phyloP scores from a whole-genome alignment of 2,888 invertebrate species.

The Aphidius colemani region DNA sequence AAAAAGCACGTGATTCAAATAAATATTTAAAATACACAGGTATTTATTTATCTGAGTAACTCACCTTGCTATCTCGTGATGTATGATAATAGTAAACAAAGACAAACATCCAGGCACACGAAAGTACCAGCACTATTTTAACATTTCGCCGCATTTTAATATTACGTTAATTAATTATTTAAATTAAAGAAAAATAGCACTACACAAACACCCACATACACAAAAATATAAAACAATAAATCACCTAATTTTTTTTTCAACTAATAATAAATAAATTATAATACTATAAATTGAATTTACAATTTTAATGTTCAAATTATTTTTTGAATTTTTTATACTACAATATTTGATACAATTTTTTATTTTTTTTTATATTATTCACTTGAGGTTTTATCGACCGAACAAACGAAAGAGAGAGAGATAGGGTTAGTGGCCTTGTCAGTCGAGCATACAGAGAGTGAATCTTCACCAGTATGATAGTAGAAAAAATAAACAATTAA shows the following conservation, averaged over 20 bases:
- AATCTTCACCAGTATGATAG: slow-evolving; percentile 13
- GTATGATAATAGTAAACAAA: slow-evolving; percentile 69
- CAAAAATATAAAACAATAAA: no score
- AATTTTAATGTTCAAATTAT: no score
- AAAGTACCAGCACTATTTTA: slow-evolving; percentile 67
- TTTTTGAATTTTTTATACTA: background rate
- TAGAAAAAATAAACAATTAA: background rate
- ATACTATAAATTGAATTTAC: no score
- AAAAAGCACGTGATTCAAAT: slow-evolving; percentile 25
- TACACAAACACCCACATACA: no score
- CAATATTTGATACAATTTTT: background rate
- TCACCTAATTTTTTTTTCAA: no score
- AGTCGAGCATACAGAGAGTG: slow-evolving; percentile 36
- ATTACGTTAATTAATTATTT: slow-evolving; percentile 23
- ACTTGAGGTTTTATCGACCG: slow-evolving; percentile 11
- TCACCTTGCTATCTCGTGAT: slow-evolving; percentile 64
- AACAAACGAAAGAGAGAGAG: no score
- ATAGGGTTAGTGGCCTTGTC: slow-evolving; percentile 12
- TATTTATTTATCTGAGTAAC: slow-evolving; percentile 29
- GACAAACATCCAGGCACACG: slow-evolving; percentile 69
- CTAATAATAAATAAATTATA: no score
- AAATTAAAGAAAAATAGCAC: background rate
- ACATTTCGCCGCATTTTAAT: slow-evolving; percentile 64
- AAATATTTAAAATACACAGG: slow-evolving; percentile 13
- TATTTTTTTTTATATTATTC: slow-evolving; percentile 3